Evolutionary conservation across 2,888 invertebrate species (phyloP).

Genomic region (Tetragnatha montana): DNA sequence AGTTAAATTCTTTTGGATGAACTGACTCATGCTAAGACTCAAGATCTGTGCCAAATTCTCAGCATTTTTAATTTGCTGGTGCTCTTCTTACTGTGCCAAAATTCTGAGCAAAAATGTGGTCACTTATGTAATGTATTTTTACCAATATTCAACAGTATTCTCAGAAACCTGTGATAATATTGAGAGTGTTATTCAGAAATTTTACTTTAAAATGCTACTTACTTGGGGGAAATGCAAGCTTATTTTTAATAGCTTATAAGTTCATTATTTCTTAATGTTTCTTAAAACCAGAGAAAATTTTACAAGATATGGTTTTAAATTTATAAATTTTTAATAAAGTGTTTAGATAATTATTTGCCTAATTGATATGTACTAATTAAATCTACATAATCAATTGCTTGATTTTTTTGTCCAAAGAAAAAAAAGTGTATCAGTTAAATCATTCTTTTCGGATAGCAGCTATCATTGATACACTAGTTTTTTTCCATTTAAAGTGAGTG

Average conservation of each 20-base stretch:
- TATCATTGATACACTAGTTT: too few species aligned
- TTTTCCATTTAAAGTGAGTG: too few species aligned
- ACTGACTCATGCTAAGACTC: too few species aligned
- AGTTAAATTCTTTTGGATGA: too few species aligned
- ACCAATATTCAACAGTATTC: background rate
- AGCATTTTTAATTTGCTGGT: constrained; percentile 25
- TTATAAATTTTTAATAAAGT: background rate
- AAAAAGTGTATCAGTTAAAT: too few species aligned
- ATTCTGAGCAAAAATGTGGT: constrained; percentile 12
- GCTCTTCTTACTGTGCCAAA: constrained; percentile 59
- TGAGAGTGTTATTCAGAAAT: background rate
- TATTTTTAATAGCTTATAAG: too few species aligned
- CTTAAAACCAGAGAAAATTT: background rate
- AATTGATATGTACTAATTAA: too few species aligned
- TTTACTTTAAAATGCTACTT: background rate
- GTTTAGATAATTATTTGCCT: background rate
- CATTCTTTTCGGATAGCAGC: too few species aligned
- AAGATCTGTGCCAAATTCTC: constrained; percentile 47
- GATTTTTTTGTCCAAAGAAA: too few species aligned
- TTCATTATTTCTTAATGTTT: too few species aligned
- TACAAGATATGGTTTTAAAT: background rate
- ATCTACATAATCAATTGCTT: too few species aligned
- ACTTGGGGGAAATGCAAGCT: background rate
- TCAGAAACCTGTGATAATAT: background rate
- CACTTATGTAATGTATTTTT: background rate